Base-by-base conservation (phyloP, 2,113 vertebrate species). In the Myocastor coypus region DNA sequence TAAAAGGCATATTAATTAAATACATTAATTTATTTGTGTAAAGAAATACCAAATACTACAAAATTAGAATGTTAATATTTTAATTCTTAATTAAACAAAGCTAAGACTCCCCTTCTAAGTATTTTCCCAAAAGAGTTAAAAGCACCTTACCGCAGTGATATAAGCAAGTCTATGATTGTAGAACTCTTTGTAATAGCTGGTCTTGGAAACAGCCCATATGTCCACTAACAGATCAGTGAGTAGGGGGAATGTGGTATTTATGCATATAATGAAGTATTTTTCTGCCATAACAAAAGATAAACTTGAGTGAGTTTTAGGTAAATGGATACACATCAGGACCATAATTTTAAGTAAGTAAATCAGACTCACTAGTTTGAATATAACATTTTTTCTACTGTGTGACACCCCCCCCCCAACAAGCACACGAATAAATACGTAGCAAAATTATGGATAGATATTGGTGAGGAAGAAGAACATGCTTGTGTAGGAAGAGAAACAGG, bases 21-120 rank as follows among this genome's bases (percentile, higher is more conserved):
- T 10, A 84, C 89, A 26, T 64, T 1, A 4, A 40, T 68, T 14
- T 28, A 32, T 77, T 37, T 89, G 9, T 85, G 9, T 73, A 69
- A 37, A 63, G 69, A 64, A 92, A 42, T 5, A 88, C 5, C 17
- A 46, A 89, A 89, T 59, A 87, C 19, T 57, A 22, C 5, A 13
- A 66, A 55, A 77, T 32, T 17, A 46, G 81, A 69, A 6, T 59
- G 42, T 14, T 40, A 77, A 86, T 40, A 34, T 5, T 1, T 64
- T 83, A 7, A 63, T 32, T 77, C 92, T 82, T 88, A 68, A 69
- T n/a, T 68, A 85, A 89, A 88, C 77, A 88, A 92, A 89, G 80
- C 42, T n/a, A 82, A n/a, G 80, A 69, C 20, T 46, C 73, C 5
- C 73, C 40, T 75, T 40, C 11, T 55, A 68, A 28, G 40, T 77